Percentiles rank a stretch among this genome's conserved stretches.
phyloP scores from a whole-genome alignment of 2,888 invertebrate species.

The Hydropsyche betteni region DNA sequence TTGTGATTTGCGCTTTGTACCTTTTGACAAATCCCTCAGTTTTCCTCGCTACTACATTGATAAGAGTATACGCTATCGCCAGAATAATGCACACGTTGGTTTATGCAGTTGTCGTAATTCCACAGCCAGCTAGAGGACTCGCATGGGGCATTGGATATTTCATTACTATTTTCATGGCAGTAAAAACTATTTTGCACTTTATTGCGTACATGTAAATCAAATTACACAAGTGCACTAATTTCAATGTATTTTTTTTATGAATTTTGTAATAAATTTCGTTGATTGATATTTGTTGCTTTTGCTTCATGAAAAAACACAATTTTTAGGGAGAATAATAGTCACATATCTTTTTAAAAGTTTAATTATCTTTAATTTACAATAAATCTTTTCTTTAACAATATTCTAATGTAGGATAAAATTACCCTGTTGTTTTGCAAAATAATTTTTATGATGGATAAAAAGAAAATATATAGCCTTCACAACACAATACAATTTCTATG shows the following conservation, averaged over 20 bases:
- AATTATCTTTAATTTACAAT: slow-evolving; percentile 1
- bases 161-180: slow-evolving; percentile 65
- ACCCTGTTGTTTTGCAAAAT: slow-evolving; percentile 25
- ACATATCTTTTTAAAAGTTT: neutral
- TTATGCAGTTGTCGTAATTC: slow-evolving; percentile 68
- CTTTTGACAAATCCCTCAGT: slow-evolving; percentile 66
- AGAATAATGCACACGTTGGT: slow-evolving; percentile 70
- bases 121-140: slow-evolving; percentile 67
- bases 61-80: slow-evolving; percentile 65
- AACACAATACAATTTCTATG: neutral
- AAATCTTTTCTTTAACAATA: slow-evolving; percentile 16
- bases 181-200: slow-evolving; percentile 44
- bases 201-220: slow-evolving; percentile 23
- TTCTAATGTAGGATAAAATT: slow-evolving; percentile 12
- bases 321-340: too few species aligned
- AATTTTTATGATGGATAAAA: neutral
- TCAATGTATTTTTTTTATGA: slow-evolving; percentile 11
- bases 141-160: slow-evolving; percentile 59
- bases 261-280: slow-evolving; percentile 10
- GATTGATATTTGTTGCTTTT: neutral
- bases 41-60: slow-evolving; percentile 62
- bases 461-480: too few species aligned
- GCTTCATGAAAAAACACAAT: too few species aligned
- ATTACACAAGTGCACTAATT: neutral
- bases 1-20: slow-evolving; percentile 67